A percentile compares a stretch with the other conserved stretches of the same genome.
Conservation (phyloP, 2,113 vertebrate species). For the Oophaga pumilio region DNA sequence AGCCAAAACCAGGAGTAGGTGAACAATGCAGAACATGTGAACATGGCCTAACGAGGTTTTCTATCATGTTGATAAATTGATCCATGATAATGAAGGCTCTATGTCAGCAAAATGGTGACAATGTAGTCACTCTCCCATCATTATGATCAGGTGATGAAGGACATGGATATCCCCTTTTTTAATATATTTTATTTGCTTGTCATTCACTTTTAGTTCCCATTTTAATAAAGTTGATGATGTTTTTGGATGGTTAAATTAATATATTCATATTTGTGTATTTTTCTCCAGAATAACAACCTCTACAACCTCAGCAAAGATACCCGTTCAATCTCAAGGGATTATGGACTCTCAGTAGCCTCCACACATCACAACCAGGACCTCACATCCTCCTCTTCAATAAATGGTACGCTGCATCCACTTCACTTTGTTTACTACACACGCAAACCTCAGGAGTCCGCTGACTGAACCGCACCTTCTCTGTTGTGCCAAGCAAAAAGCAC, state of each 20-base stretch:
- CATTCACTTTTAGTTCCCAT: background rate
- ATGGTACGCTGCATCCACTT: constrained; percentile 81
- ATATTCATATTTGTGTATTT: constrained; percentile 55
- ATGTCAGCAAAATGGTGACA: too few species aligned
- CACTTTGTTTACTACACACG: constrained; percentile 82
- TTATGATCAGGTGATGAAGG: too few species aligned
- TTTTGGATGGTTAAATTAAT: background rate
- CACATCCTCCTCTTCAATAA: constrained; percentile 73
- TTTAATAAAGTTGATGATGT: background rate
- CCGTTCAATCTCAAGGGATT: constrained; percentile 79
- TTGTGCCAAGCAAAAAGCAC: constrained; percentile 82
- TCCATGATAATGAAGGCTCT: background rate
- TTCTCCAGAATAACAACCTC: constrained; percentile 80
- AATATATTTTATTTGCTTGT: background rate
- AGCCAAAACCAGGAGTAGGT: too few species aligned
- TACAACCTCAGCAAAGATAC: constrained; percentile 76
- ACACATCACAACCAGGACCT: constrained; percentile 82
- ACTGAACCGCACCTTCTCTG: constrained; percentile 79
- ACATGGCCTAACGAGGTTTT: background rate
- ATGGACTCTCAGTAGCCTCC: constrained; percentile 74
- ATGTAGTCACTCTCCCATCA: too few species aligned
- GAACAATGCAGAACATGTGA: too few species aligned
- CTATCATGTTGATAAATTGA: background rate
- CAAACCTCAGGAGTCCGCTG: constrained; percentile 83
- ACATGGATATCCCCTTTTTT: too few species aligned